Conservation (phyloP, 2,888 invertebrate genomes). For the Margaritifera margaritifera region DNA sequence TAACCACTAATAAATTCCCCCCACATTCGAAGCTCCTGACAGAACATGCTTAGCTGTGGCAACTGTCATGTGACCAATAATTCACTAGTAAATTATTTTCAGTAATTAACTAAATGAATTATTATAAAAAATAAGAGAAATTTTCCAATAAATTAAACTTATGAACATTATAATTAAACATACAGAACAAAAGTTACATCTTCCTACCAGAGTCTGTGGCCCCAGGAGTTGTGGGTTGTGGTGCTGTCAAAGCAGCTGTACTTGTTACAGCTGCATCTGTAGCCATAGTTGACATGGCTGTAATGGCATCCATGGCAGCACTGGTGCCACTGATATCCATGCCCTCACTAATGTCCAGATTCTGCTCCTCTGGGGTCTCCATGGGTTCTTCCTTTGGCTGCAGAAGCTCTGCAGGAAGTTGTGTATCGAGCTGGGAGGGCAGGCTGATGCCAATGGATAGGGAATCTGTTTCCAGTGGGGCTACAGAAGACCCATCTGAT, state of each 20-base stretch:
- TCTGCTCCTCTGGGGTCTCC: constrained; percentile 22
- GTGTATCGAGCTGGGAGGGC: constrained; percentile 5
- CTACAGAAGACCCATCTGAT: constrained; percentile 8
- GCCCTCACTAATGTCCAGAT: constrained; percentile 7
- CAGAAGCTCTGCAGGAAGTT: constrained; percentile 30
- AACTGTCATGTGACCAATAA: too few relatives aligned
- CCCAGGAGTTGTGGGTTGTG: neutral
- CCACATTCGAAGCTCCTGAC: too few relatives aligned
- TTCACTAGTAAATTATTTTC: too few relatives aligned
- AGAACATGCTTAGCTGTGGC: too few relatives aligned
- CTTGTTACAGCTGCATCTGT: constrained; percentile 12
- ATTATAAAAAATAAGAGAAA: too few relatives aligned
- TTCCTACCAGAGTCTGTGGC: too few relatives aligned
- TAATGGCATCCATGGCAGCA: constrained; percentile 5
- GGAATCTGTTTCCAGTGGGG: constrained; percentile 7
- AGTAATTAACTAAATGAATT: too few relatives aligned
- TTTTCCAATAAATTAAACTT: too few relatives aligned
- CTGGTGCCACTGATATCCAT: constrained; percentile 4
- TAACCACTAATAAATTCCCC: too few relatives aligned
- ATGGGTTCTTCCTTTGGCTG: constrained; percentile 48
- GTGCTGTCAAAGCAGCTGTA: constrained; percentile 2
- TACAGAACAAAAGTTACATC: too few relatives aligned
- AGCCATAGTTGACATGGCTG: neutral
- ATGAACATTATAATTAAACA: too few relatives aligned
- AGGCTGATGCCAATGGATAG: constrained; percentile 6